Conservation (phyloP, 1,140 invertebrate genomes). For the Atta texana region DNA sequence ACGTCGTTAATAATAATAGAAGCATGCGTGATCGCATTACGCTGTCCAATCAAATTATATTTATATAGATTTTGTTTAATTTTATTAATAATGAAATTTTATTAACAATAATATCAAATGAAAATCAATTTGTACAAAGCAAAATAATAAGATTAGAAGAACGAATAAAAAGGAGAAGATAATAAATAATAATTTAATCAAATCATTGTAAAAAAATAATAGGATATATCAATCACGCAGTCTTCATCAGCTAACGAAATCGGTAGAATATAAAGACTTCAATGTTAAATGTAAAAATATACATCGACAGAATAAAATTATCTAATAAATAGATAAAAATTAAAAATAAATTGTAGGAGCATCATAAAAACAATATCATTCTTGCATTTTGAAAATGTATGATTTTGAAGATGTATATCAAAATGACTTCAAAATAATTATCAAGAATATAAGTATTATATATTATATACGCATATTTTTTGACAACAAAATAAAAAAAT, state of each 20-base stretch:
- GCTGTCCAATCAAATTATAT: not conserved
- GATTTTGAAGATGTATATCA: too few species aligned
- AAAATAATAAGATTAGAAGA: not conserved
- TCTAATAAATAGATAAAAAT: too few species aligned
- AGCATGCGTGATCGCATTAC: not conserved
- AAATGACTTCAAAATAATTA: too few species aligned
- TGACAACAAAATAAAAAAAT: too few species aligned
- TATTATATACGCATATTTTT: too few species aligned
- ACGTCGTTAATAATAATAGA: slow-evolving; percentile 27
- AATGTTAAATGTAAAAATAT: too few species aligned
- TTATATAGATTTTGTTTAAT: not conserved
- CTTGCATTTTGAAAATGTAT: too few species aligned
- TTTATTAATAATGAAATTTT: not conserved
- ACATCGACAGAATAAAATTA: too few species aligned
- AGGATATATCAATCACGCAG: not conserved
- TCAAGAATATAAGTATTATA: too few species aligned
- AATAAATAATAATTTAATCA: not conserved
- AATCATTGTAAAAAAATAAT: not conserved
- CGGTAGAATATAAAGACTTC: not conserved
- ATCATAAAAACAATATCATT: too few species aligned
- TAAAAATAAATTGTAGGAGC: too few species aligned
- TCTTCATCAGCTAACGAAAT: not conserved
- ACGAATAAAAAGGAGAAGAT: not conserved
- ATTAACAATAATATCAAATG: not conserved
- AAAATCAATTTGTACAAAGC: not conserved